phyloP scores from a whole-genome alignment of 2,113 vertebrate species.

The Pterocles burchelli region DNA sequence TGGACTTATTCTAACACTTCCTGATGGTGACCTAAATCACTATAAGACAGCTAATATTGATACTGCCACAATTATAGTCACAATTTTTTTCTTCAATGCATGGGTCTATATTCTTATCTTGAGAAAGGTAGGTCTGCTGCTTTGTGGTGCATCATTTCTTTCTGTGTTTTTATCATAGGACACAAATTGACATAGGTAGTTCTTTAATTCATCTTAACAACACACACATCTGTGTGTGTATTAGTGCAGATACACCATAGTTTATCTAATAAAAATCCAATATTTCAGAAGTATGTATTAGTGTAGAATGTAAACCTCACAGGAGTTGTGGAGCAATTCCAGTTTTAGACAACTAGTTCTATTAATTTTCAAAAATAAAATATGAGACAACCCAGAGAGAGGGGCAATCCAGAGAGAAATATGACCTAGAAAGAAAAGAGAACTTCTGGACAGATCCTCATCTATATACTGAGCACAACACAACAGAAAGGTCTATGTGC shows the following conservation, averaged over 20 bases:
- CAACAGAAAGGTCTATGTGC: background rate
- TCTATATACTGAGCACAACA: too few species aligned
- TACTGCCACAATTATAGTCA: background rate
- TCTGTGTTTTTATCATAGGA: background rate
- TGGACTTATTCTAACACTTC: background rate
- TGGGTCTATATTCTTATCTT: background rate
- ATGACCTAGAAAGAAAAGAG: too few species aligned
- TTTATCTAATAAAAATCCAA: background rate
- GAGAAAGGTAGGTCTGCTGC: background rate
- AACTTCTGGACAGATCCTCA: too few species aligned
- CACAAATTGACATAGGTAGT: background rate
- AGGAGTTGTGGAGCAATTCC: background rate
- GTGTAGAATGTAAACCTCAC: background rate
- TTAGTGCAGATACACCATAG: background rate
- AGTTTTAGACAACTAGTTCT: background rate
- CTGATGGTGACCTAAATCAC: background rate
- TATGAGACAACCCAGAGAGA: too few species aligned
- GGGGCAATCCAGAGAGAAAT: too few species aligned
- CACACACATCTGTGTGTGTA: background rate
- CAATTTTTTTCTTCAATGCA: background rate
- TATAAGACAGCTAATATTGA: background rate
- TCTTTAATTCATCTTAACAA: background rate
- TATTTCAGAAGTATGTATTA: background rate
- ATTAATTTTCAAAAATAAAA: background rate
- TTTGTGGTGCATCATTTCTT: background rate